These are phyloP conservation scores for Leptinotarsa peninsularis DNA, from an alignment of 2,888 invertebrate genomes.

Conservation along the genomic window DNA sequence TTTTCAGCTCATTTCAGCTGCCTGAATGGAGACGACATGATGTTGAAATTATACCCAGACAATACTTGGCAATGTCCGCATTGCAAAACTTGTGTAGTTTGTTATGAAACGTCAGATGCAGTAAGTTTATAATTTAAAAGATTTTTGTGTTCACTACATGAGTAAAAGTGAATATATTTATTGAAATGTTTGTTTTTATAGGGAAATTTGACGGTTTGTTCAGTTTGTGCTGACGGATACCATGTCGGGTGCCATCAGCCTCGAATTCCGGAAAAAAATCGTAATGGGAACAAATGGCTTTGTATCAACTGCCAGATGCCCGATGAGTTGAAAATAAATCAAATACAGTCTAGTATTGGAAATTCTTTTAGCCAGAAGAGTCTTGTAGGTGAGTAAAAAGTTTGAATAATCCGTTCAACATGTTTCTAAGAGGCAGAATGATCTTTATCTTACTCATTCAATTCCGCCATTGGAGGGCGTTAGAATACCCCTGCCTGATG, in stretches of 20 bases:
- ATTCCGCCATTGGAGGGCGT: no score
- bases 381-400: slow-evolving; percentile 40
- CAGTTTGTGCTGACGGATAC: slow-evolving; percentile 86
- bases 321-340: slow-evolving; percentile 62
- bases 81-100: slow-evolving; percentile 88
- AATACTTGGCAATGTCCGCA: slow-evolving; percentile 90
- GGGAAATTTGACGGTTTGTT: slow-evolving; percentile 67
- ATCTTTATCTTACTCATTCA: no score
- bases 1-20: slow-evolving; percentile 76
- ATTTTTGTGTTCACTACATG: not conserved
- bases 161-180: not conserved
- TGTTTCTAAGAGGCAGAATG: no score
- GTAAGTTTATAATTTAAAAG: slow-evolving; percentile 67
- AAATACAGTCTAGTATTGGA: slow-evolving; percentile 62
- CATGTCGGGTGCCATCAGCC: slow-evolving; percentile 86
- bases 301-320: slow-evolving; percentile 75
- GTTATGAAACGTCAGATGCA: slow-evolving; percentile 81
- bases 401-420: not conserved
- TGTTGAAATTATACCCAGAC: slow-evolving; percentile 74
- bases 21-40: slow-evolving; percentile 75
- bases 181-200: slow-evolving; percentile 42
- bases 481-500: no score
- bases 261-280: slow-evolving; percentile 70
- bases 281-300: slow-evolving; percentile 77
- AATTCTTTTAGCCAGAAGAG: slow-evolving; percentile 50